phyloP scores from a whole-genome alignment of 23 tunicate genomes.

The Aplidium turbinatum region DNA sequence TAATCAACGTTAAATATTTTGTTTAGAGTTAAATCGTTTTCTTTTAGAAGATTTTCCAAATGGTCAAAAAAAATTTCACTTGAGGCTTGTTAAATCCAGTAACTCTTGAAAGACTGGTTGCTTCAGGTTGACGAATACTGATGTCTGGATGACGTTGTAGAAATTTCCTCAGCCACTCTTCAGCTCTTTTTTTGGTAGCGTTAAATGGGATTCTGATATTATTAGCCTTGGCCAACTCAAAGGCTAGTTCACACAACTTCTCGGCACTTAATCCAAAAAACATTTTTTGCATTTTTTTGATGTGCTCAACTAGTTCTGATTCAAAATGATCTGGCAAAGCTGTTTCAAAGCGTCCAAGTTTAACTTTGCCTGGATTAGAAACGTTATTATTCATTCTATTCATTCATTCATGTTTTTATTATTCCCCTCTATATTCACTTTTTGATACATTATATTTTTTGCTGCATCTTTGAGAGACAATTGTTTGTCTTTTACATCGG shows the following conservation, averaged over 20 bases:
- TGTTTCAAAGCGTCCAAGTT: constrained; percentile 10
- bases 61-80: background rate
- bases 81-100: constrained; percentile 18
- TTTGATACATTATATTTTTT: constrained; percentile 4
- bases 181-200: background rate
- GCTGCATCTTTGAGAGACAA: constrained; percentile 2
- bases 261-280: background rate
- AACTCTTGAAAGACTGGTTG: constrained; percentile 27
- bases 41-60: background rate
- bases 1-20: constrained; percentile 17
- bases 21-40: background rate
- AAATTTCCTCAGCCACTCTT: background rate
- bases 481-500: background rate
- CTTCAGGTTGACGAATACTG: constrained; percentile 22
- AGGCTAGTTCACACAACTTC: constrained; percentile 1
- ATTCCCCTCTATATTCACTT: no score
- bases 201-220: constrained; percentile 15
- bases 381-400: constrained; percentile 5
- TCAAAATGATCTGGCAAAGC: background rate
- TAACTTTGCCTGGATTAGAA: constrained; percentile 7
- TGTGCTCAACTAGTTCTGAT: constrained; percentile 1
- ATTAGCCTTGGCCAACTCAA: constrained; percentile 4
- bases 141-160: constrained; percentile 13
- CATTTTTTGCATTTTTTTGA: constrained; percentile 18
- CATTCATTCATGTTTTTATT: no score